phyloP scores from a whole-genome alignment of 2,797 vertebrate genomes.

The Sparus aurata region DNA sequence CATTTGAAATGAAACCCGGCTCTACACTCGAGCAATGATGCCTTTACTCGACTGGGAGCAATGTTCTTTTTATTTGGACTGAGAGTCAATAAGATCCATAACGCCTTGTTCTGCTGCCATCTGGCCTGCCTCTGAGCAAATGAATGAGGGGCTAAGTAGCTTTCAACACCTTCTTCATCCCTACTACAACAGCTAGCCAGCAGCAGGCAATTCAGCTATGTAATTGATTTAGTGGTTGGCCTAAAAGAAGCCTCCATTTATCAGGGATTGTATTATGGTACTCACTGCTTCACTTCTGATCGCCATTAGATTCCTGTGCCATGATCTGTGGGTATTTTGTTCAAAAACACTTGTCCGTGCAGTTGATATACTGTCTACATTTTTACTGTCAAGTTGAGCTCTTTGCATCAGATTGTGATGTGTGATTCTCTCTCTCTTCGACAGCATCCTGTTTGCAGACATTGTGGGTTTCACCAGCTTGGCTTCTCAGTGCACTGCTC shows the following conservation, averaged over 20 bases:
- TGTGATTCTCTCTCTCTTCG: slow-evolving; percentile 23
- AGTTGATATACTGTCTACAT: background rate
- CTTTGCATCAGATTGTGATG: slow-evolving; percentile 15
- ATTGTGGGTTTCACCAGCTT: slow-evolving; percentile 98
- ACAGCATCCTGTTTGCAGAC: slow-evolving; percentile 98
- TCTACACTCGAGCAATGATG: slow-evolving; percentile 14
- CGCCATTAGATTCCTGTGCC: slow-evolving; percentile 41
- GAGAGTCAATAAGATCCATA: slow-evolving; percentile 69
- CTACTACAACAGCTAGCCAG: slow-evolving; percentile 48
- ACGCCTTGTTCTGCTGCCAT: slow-evolving; percentile 71
- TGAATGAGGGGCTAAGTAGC: slow-evolving; percentile 66
- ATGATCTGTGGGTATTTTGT: slow-evolving; percentile 32
- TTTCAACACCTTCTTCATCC: slow-evolving; percentile 64
- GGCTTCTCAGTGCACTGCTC: slow-evolving; percentile 97
- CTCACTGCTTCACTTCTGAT: slow-evolving; percentile 54
- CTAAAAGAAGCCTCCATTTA: slow-evolving; percentile 60
- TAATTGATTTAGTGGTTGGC: slow-evolving; percentile 68
- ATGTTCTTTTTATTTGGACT: slow-evolving; percentile 4
- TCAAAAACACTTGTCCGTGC: background rate
- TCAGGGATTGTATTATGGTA: slow-evolving; percentile 57
- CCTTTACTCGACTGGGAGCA: slow-evolving; percentile 28
- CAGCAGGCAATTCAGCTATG: slow-evolving; percentile 60
- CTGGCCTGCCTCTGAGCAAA: slow-evolving; percentile 65
- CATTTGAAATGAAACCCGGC: background rate
- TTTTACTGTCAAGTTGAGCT: background rate